A percentile compares a stretch with the other conserved stretches of the same genome.
Conservation (phyloP, 2,797 vertebrate genomes). For the Dendrocincla fuliginosa region DNA sequence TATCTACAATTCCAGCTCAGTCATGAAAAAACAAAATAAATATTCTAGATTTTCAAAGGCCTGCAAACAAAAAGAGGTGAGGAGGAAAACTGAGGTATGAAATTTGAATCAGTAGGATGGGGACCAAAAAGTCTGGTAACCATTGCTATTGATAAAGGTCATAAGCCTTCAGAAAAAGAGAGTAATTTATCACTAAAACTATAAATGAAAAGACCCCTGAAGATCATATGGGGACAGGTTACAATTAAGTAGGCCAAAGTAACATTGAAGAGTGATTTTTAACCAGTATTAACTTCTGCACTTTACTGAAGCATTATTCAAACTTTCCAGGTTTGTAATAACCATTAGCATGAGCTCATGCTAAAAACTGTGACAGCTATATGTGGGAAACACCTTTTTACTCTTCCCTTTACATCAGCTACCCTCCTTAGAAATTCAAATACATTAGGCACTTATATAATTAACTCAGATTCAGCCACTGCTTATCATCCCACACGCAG, state of each 20-base stretch:
- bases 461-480: neutral
- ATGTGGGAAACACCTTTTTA: neutral
- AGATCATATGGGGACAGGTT: neutral
- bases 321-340: neutral
- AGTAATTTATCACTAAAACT: neutral
- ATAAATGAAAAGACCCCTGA: neutral
- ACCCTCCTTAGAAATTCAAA: neutral
- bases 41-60: neutral
- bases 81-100: rapidly evolving
- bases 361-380: neutral
- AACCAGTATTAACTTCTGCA: neutral
- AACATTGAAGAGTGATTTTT: neutral
- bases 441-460: neutral
- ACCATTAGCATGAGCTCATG: neutral
- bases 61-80: neutral
- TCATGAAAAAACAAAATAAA: neutral
- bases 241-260: neutral
- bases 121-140: neutral
- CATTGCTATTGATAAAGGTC: neutral
- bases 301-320: neutral
- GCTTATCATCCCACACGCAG: neutral
- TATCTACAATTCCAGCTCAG: neutral
- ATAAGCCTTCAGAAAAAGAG: neutral
- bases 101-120: neutral
- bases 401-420: neutral